Conservation (phyloP, 2,113 vertebrate genomes). For the Osmerus eperlanus region DNA sequence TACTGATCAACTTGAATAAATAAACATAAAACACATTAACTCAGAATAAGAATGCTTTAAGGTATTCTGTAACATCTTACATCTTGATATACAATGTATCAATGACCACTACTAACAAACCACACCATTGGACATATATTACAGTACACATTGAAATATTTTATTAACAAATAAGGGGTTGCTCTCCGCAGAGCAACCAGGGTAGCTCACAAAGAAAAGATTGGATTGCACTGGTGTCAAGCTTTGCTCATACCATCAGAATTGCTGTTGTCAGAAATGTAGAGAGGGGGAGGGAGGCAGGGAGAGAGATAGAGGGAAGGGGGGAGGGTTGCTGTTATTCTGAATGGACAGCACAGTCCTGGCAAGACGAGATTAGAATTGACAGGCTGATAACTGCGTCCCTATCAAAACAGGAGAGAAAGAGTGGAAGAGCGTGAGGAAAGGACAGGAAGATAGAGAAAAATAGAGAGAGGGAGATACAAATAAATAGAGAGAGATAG, state of each 20-base stretch:
- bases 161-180: too few relatives aligned
- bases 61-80: too few relatives aligned
- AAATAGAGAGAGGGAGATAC: slow-evolving; percentile 26
- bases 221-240: slow-evolving; percentile 52
- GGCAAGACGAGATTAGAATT: slow-evolving; percentile 73
- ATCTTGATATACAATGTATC: too few relatives aligned
- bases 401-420: slow-evolving; percentile 65
- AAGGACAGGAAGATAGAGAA: slow-evolving; percentile 14
- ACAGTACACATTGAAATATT: too few relatives aligned
- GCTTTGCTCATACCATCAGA: slow-evolving; percentile 53
- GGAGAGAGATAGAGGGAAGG: slow-evolving; percentile 21
- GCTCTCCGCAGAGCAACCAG: too few relatives aligned
- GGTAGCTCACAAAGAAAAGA: slow-evolving; percentile 30
- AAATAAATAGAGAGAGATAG: slow-evolving; percentile 26
- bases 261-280: slow-evolving; percentile 53
- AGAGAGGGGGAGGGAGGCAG: slow-evolving; percentile 24
- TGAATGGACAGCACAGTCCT: slow-evolving; percentile 67
- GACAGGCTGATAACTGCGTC: slow-evolving; percentile 71
- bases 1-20: slow-evolving; percentile 9
- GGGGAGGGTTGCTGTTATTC: slow-evolving; percentile 56
- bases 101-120: too few relatives aligned
- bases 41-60: too few relatives aligned
- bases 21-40: not conserved
- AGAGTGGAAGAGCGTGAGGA: slow-evolving; percentile 15
- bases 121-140: too few relatives aligned